These are phyloP conservation scores for Dermochelys coriacea DNA, from an alignment of 2,797 vertebrate species.

Conservation along the genomic window DNA sequence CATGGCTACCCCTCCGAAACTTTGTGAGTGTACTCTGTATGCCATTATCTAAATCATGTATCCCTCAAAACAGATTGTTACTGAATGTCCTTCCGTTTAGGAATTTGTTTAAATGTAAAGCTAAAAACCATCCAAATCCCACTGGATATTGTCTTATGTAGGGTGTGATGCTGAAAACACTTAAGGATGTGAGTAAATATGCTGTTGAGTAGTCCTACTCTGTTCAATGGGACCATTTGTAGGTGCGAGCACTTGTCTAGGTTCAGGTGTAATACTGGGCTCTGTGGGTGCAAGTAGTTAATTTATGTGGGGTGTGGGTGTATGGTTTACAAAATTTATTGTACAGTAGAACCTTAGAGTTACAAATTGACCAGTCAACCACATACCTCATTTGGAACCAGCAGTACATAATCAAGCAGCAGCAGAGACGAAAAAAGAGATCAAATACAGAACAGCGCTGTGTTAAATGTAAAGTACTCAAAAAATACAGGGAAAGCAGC, in stretches of 20 bases:
- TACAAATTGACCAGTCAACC: too few species aligned
- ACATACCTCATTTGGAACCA: too few species aligned
- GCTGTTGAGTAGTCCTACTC: rapidly evolving
- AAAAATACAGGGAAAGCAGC: too few species aligned
- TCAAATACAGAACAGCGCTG: too few species aligned
- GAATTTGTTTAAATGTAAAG: constrained; percentile 55
- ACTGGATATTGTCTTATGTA: background rate
- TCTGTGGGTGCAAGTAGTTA: background rate
- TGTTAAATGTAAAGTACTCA: too few species aligned
- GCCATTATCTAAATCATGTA: background rate
- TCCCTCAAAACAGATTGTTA: background rate
- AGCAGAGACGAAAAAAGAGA: too few species aligned
- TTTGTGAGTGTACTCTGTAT: too few species aligned
- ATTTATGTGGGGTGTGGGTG: rapidly evolving
- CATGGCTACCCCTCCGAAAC: too few species aligned
- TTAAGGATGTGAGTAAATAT: background rate
- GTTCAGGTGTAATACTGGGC: background rate
- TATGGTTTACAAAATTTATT: background rate
- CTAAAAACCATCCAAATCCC: constrained; percentile 49
- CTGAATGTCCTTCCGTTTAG: constrained; percentile 43
- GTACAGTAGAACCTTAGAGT: too few species aligned
- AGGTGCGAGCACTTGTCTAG: background rate
- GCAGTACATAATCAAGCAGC: too few species aligned
- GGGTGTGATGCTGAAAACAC: background rate
- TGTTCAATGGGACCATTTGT: background rate